Conservation (phyloP, 2,888 invertebrate species). For the Perizoma affinitatum region DNA sequence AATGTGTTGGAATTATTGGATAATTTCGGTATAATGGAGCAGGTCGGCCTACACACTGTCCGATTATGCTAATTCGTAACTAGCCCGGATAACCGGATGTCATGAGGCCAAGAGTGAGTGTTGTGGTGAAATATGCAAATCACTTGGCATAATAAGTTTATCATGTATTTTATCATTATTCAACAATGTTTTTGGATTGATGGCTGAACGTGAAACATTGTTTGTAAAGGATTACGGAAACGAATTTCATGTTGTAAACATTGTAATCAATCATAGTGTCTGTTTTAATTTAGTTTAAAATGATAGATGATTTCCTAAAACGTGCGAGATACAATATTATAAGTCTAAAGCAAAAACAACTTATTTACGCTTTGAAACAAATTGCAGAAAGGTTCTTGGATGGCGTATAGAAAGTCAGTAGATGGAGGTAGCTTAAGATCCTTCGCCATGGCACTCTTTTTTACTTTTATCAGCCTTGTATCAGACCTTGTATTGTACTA, state of each 20-base stretch:
- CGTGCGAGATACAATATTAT: not conserved
- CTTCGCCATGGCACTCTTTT: no score
- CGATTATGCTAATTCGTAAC: slow-evolving; percentile 37
- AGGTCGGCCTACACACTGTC: slow-evolving; percentile 29
- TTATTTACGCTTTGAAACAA: no score
- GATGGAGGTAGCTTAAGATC: no score
- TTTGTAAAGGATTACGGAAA: slow-evolving; percentile 3
- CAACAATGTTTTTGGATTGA: slow-evolving; percentile 4
- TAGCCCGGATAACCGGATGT: slow-evolving; percentile 34
- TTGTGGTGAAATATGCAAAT: slow-evolving; percentile 13
- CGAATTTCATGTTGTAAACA: slow-evolving; percentile 9
- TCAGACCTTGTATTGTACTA: no score
- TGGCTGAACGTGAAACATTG: slow-evolving; percentile 3
- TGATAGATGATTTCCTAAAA: slow-evolving; percentile 7
- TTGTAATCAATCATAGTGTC: slow-evolving; percentile 13
- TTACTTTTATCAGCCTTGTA: no score
- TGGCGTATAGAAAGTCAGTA: no score
- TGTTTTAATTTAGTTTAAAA: slow-evolving; percentile 11
- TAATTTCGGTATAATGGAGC: slow-evolving; percentile 31
- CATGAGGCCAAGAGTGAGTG: slow-evolving; percentile 30
- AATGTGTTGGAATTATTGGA: slow-evolving; percentile 27
- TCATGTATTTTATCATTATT: slow-evolving; percentile 3
- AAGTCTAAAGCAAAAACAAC: no score
- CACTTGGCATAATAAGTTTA: slow-evolving; percentile 10
- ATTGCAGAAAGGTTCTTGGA: no score